Conservation (phyloP, 2,797 vertebrate genomes). For the Hippoglossus hippoglossus region DNA sequence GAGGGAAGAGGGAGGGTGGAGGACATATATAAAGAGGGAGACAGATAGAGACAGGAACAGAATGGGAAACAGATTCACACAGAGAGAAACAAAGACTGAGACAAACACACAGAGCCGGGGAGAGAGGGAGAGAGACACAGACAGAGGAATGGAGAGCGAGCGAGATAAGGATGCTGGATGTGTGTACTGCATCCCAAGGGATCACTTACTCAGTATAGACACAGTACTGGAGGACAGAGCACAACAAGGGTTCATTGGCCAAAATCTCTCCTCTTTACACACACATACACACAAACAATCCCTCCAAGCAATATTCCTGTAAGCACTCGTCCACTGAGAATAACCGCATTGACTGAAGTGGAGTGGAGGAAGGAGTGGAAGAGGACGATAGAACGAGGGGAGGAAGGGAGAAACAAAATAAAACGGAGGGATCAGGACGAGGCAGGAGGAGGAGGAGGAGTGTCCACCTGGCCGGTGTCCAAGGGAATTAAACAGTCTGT, state of each 20-base stretch:
- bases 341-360: slow-evolving; percentile 75
- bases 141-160: slow-evolving; percentile 40
- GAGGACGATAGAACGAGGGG: slow-evolving; percentile 61
- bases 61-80: slow-evolving; percentile 52
- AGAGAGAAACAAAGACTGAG: slow-evolving; percentile 64
- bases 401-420: slow-evolving; percentile 4
- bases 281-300: slow-evolving; percentile 61
- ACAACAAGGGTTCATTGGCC: slow-evolving; percentile 81
- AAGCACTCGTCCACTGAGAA: slow-evolving; percentile 77
- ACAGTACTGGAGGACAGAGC: slow-evolving; percentile 79
- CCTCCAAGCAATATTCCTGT: slow-evolving; percentile 79
- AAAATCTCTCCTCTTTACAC: slow-evolving; percentile 75
- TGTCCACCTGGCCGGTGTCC: slow-evolving; percentile 78
- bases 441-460: slow-evolving; percentile 54
- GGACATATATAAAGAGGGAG: slow-evolving; percentile 28
- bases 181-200: slow-evolving; percentile 73
- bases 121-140: slow-evolving; percentile 13
- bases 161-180: slow-evolving; percentile 65
- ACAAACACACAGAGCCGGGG: slow-evolving; percentile 44
- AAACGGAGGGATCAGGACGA: slow-evolving; percentile 52
- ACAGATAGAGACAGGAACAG: slow-evolving; percentile 30
- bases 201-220: slow-evolving; percentile 83
- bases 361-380: slow-evolving; percentile 63
- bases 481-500: slow-evolving; percentile 79
- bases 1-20: background rate